Evolutionary conservation across 2,888 invertebrate species (phyloP), one percentile per base, ranked within the genome.

Genomic region (Drosophila neoperkinsi): DNA sequence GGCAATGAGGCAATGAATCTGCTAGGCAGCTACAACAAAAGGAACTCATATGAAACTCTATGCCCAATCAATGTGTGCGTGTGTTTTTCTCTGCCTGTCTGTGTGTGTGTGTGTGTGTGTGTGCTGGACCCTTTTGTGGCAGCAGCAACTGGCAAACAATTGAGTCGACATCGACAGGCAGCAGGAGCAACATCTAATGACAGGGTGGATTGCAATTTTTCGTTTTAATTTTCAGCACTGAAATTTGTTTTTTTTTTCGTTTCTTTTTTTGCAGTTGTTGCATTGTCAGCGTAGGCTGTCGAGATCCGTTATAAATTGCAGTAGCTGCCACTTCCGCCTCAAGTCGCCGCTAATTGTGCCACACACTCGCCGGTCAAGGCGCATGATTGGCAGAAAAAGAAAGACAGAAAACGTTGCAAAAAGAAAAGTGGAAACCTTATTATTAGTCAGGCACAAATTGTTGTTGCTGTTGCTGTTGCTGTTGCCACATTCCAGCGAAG

Each of bases 121-220:
- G 59, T 53, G 69, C 34, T 56, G 66, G 74, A 64, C 66, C 71
- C 74, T 78, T 74, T 74, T 71, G 59, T 65, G 34, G 66, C 61
- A 56, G 33, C 31, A 46, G 56, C 68, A 67, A 74, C 74, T 58
- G 75, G 70, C 59, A 73, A 77, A 77, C 84, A 84, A 87, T 87
- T 80, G 87, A 84, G 68, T 59, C 64, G 58, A 55, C 66, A 75
- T 77, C 77, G 73, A 65, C 69, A 68, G 72, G 28, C 66, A 50
- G 49, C 63, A 74, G 31, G 21, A 64, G 51, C 57, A 57, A 57
- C 57, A 31, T 87, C 88, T 87, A 87, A 87, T 87, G 82, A 87
- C 87, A 87, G 87, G 87, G 87, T 87, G 87, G 88, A 84, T 88
- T 78, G 87, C 87, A 86, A 72, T 77, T 79, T 78, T 70, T 70